These are phyloP conservation scores for Nasonia giraulti DNA, from an alignment of 1,140 invertebrate genomes.

Conservation along the genomic window DNA sequence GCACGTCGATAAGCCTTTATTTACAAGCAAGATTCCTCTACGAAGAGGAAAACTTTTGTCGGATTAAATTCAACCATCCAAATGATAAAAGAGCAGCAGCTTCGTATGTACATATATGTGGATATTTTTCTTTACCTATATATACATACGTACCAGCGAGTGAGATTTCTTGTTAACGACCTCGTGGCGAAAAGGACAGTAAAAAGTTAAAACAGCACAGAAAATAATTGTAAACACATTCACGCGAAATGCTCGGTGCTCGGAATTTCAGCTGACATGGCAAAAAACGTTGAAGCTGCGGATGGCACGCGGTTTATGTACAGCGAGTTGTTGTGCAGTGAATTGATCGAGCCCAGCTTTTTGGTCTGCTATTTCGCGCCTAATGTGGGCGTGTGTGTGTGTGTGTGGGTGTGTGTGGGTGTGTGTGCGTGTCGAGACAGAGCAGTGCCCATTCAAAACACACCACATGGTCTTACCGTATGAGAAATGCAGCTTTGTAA, in stretches of 20 bases:
- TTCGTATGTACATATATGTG: conserved; percentile 15
- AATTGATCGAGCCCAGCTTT: conserved; percentile 13
- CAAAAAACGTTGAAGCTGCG: conserved; percentile 35
- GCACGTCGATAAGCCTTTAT: conserved; percentile 51
- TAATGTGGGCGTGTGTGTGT: no score
- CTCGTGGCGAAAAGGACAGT: conserved; percentile 22
- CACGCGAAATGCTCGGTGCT: conserved; percentile 26
- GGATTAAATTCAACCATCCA: conserved; percentile 26
- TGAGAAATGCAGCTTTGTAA: neutral
- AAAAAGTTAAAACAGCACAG: conserved; percentile 26
- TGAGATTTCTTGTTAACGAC: conserved; percentile 37
- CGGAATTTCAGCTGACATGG: conserved; percentile 17
- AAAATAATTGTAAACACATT: conserved; percentile 39
- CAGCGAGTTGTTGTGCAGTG: conserved; percentile 5
- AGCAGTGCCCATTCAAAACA: neutral
- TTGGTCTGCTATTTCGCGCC: no score
- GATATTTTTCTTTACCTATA: conserved; percentile 3
- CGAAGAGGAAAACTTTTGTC: neutral
- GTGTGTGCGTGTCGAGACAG: conserved; percentile 11
- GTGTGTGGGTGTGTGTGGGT: no score
- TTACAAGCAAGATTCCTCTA: conserved; percentile 44
- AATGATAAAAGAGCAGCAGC: conserved; percentile 29
- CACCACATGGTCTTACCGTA: neutral
- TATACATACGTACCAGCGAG: neutral
- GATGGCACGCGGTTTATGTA: conserved; percentile 9